Conservation (phyloP, 1,140 invertebrate species). For the Bombus ignitus region DNA sequence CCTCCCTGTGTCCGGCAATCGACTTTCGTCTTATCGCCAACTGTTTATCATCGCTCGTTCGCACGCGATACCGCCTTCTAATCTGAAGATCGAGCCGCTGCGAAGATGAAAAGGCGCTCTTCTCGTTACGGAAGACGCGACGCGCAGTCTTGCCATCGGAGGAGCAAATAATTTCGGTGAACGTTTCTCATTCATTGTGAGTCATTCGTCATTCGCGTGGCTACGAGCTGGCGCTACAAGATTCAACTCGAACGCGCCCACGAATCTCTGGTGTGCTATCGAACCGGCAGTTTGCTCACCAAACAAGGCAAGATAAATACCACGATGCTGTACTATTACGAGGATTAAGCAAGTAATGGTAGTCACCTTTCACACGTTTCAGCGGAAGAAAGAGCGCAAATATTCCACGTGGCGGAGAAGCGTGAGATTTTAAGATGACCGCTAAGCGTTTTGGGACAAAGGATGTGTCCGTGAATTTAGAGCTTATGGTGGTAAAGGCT, state of each 20-base stretch:
- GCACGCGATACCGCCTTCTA: too few relatives aligned
- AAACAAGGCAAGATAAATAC: not conserved
- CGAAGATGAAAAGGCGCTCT: not conserved
- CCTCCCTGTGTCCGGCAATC: too few relatives aligned
- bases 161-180: not conserved
- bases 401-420: too few relatives aligned
- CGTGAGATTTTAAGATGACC: too few relatives aligned
- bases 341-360: not conserved
- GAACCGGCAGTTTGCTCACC: not conserved
- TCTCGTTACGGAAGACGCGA: not conserved
- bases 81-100: not conserved
- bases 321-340: not conserved
- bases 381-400: not conserved
- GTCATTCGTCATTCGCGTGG: not conserved
- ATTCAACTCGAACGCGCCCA: not conserved
- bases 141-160: too few relatives aligned
- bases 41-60: not conserved
- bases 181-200: not conserved
- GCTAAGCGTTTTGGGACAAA: too few relatives aligned
- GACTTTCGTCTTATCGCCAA: too few relatives aligned
- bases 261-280: not conserved
- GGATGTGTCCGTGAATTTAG: too few relatives aligned
- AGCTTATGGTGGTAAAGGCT: not conserved
- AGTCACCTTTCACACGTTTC: not conserved
- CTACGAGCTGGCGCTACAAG: too few relatives aligned